These are phyloP conservation scores for Amphiprion clarkii DNA, from an alignment of 2,797 vertebrate genomes.

Conservation along the genomic window DNA sequence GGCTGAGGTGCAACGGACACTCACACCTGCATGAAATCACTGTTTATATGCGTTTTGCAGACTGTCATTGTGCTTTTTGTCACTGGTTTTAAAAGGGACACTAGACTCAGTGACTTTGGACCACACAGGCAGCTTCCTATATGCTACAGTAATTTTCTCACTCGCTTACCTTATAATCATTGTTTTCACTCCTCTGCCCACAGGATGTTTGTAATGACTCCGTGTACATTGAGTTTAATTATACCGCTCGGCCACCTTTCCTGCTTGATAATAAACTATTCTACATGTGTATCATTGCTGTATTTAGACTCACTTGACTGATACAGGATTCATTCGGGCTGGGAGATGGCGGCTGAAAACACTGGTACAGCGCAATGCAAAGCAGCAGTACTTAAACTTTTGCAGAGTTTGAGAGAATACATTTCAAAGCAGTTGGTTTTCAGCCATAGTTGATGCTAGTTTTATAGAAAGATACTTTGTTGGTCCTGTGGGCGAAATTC, in stretches of 20 bases:
- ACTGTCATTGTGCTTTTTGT: slow-evolving; percentile 57
- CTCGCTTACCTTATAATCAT: slow-evolving; percentile 62
- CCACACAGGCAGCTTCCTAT: slow-evolving; percentile 76
- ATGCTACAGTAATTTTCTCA: slow-evolving; percentile 55
- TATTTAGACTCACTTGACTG: neutral
- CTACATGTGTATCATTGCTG: neutral
- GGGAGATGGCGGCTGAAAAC: neutral
- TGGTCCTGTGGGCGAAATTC: too few species aligned
- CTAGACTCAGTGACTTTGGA: slow-evolving; percentile 53
- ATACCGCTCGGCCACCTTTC: slow-evolving; percentile 37
- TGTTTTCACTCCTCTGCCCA: slow-evolving; percentile 56
- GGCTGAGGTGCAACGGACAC: slow-evolving; percentile 39
- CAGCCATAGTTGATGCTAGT: neutral
- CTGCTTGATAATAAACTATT: slow-evolving; percentile 11
- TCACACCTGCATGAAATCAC: slow-evolving; percentile 56
- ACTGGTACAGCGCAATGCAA: neutral
- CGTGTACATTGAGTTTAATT: slow-evolving; percentile 60
- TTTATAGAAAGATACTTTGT: neutral
- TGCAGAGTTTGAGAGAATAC: neutral
- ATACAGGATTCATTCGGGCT: neutral
- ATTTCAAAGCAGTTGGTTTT: neutral
- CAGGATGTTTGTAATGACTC: slow-evolving; percentile 50
- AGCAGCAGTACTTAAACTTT: too few species aligned
- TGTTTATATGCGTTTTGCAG: slow-evolving; percentile 58
- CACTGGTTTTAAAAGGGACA: slow-evolving; percentile 49